These are phyloP conservation scores for Denticeps clupeoides DNA, from an alignment of 2,797 vertebrate species.

Conservation along the genomic window DNA sequence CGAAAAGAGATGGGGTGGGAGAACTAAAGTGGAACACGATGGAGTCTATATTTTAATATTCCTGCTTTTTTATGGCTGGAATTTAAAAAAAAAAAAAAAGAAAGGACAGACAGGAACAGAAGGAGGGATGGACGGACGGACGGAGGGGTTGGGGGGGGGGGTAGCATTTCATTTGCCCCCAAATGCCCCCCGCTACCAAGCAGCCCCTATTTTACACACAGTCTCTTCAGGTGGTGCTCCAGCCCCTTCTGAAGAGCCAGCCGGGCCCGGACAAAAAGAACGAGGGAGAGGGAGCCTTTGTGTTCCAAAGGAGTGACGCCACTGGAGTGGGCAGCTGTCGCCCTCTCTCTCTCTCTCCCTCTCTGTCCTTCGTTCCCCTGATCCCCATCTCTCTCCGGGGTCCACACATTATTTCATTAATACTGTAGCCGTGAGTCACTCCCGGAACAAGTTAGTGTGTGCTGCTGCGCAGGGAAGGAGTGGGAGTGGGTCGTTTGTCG, in stretches of 20 bases:
- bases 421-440: too few species aligned
- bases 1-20: too few species aligned
- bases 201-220: too few species aligned
- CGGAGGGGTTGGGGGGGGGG: slow-evolving; percentile 3
- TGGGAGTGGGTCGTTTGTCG: too few species aligned
- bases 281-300: slow-evolving; percentile 20
- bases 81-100: too few species aligned
- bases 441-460: too few species aligned
- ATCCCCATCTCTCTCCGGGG: slow-evolving; percentile 3
- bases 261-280: slow-evolving; percentile 4
- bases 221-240: not conserved
- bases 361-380: not conserved
- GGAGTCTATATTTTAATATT: too few species aligned
- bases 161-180: slow-evolving; percentile 11
- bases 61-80: too few species aligned
- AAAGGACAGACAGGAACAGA: slow-evolving; percentile 23
- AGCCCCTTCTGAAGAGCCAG: not conserved
- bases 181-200: too few species aligned
- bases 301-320: slow-evolving; percentile 23
- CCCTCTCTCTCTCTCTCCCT: slow-evolving; percentile 19
- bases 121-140: slow-evolving; percentile 7
- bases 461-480: too few species aligned
- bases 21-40: too few species aligned
- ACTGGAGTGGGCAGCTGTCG: slow-evolving; percentile 32
- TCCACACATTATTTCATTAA: not conserved